These are phyloP conservation scores for Oasisia sp. DNA, from an alignment of 2,888 invertebrate genomes.

Conservation along the genomic window DNA sequence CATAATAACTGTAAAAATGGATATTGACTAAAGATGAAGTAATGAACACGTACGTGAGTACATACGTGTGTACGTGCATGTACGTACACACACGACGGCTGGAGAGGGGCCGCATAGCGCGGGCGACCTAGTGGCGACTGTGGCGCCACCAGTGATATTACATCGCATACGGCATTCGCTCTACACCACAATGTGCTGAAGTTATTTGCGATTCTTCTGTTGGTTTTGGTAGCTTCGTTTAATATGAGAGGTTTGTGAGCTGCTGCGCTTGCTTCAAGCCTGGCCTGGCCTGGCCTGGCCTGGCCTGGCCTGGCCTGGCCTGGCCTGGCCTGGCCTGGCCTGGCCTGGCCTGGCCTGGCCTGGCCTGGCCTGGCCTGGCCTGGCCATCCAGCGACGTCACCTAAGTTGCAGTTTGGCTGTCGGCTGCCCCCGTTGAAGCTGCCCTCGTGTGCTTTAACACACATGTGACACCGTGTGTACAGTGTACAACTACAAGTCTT, in stretches of 20 bases:
- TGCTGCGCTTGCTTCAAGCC: not conserved
- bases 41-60: not conserved
- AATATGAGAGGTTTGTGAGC: not conserved
- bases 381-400: not conserved
- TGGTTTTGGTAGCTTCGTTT: conserved; percentile 13
- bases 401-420: not conserved
- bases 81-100: not conserved
- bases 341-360: no score
- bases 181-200: not conserved
- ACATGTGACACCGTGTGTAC: not conserved
- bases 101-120: not conserved
- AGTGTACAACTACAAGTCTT: not conserved
- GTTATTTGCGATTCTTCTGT: conserved; percentile 7
- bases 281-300: not conserved
- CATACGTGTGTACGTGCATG: not conserved
- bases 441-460: not conserved
- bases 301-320: no score
- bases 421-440: not conserved
- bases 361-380: not conserved
- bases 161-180: not conserved
- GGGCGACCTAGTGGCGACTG: not conserved
- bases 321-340: no score
- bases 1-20: conserved; percentile 17
- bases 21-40: not conserved
- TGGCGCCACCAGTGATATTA: not conserved